Evolutionary conservation across 2,797 vertebrate species (phyloP), one percentile per base, ranked within the genome.

Genomic region (Momotus momota): DNA sequence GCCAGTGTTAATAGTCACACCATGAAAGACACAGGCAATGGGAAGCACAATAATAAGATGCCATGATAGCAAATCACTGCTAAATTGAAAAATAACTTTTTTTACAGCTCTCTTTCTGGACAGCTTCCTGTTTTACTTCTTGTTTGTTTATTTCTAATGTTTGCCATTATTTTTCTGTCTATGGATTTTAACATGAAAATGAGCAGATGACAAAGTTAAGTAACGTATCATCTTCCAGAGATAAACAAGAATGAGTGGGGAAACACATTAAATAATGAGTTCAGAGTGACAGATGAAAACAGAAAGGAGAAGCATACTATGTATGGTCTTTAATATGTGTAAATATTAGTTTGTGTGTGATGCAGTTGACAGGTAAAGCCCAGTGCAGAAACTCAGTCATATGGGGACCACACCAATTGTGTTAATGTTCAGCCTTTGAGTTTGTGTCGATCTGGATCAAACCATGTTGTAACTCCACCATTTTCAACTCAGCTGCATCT

Each of bases 1-100:
- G 15, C 13, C 16, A 45, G 25, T 52, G 27, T 94, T 89, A 92
- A 86, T 46, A 65, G 84, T 64, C 67, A 65, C n/a, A 65, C 73
- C 72, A 14, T 81, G 83, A 95, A 95, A 94, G 78, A 49, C 62
- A 64, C 46, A 48, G 43, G 14, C 26, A 88, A 77, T 40, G 80
- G 12, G 17, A 77, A 77, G 48, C 57, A 69, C 64, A 88, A 25
- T 74, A 88, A 94, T 96, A 61, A 92, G 57, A 72, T 66, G 83
- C 25, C 35, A 38, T 81, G 65, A 69, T 94, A 96, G 72, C 66
- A 95, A 92, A 90, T 88, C 70, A 74, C 67, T 86, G 33, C 27
- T 71, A 72, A 93, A 82, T 81, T 89, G 27, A 95, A 87, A 93
- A 93, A 72, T 82, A 85, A 17, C 26, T 3, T 74, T 81, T 94